Base-by-base conservation (phyloP, 2,797 vertebrate genomes). In the Epinephelus malabaricus region DNA sequence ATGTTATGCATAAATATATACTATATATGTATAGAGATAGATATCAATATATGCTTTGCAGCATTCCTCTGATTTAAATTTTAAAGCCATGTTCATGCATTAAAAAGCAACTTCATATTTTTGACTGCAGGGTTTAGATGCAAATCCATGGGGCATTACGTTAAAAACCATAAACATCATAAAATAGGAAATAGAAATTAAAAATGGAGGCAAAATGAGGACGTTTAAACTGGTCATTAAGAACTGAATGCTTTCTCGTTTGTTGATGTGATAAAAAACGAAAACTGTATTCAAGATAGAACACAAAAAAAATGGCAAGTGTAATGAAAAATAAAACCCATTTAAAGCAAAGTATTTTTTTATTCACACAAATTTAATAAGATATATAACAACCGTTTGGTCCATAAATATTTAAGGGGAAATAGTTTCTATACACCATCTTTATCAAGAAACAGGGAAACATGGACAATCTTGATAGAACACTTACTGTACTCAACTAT, bases 311-410 rank as follows among this genome's bases (percentile, higher is more conserved):
- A 94, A 95, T 95, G 94, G 93, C 83, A 90, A 92, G 93, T 93
- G 95, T 94, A 95, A 96, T 95, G 94, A 98, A 97, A 99, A 98
- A 98, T 96, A 98, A 99, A 98, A 98, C 96, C 97, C 97, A 93
- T 97, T 97, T 97, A 97, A 98, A 97, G 96, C 98, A 96, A 98
- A 97, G 96, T 97, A 95, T 95, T 99, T 96, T 99, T 99, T 99
- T 99, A 98, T 99, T 99, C 97, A 99, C 98, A 99, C 98, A 99
- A 98, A 98, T 98, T 98, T 98, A 99, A 99, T 99, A 97, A 97
- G 97, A 97, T 98, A 98, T 98, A 97, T 99, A 98, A 99, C 98
- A 99, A 99, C 97, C 97, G 97, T 98, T 99, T 99, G 98, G 98
- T 99, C 98, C 98, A 99, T 99, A 99, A 99, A 99, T 99, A 99